Base-by-base conservation (phyloP, 2,888 invertebrate species). In the Oxyteleia sp. region DNA sequence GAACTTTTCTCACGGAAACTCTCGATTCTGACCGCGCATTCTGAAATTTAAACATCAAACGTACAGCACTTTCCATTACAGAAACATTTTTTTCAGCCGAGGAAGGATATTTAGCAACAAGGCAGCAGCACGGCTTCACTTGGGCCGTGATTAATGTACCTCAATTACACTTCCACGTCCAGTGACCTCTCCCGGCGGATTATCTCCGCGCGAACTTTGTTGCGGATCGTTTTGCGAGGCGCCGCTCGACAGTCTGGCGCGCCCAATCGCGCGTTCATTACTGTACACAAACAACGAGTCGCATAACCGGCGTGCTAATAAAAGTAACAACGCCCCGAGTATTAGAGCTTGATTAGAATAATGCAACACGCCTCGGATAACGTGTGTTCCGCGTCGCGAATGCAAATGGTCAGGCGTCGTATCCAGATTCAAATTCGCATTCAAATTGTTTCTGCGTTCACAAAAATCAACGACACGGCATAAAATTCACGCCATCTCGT, bases 311-410 rank as follows among this genome's bases (percentile, higher is more conserved):
- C 85, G 86, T 86, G 86, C 85, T 87, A 88, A 89, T 88, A 87
- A 89, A 89, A 88, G 80, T 86, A 88, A 88, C 82, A 86, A 80
- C 84, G 59, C 68, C 71, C 84, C 23, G 76, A 82, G 89, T 88
- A 89, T 89, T 87, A 89, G 88, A 75, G 69, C 86, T 89, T 87
- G 91, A 89, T 91, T 91, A 90, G 90, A 91, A 91, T 90, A 91
- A 91, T 90, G 88, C 87, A 89, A 90, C 90, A 89, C 82, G 90
- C 82, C 83, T 89, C 84, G 75, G 86, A 88, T 90, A 90, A 90
- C 86, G 87, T 88, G 82, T 86, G 87, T 84, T 86, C 82, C 82
- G 85, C 84, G 79, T 78, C 78, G 82, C 86, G 84, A 87, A 92
- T 90, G 90, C 89, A 91, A 90, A 91, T 91, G 84, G 84, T 35